Percentiles rank a stretch among this genome's conserved stretches.
phyloP scores from a whole-genome alignment of 1,140 invertebrate species.

The Contarinia nasturtii region DNA sequence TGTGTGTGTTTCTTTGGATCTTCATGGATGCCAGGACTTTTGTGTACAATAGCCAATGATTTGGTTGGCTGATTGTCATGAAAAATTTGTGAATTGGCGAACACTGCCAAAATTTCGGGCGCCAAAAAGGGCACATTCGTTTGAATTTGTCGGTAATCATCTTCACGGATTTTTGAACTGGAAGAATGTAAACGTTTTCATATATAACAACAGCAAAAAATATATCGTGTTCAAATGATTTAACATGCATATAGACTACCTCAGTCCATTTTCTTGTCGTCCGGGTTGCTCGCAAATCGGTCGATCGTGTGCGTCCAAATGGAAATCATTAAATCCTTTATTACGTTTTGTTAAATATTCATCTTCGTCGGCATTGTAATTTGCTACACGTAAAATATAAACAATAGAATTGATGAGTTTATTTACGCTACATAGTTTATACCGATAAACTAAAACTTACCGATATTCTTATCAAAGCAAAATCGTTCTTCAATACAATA shows the following conservation, averaged over 20 bases:
- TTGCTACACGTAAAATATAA: conserved; percentile 10
- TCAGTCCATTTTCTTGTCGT: not conserved
- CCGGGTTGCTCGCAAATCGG: conserved; percentile 19
- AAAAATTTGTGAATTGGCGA: conserved; percentile 23
- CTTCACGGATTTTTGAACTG: conserved; percentile 20
- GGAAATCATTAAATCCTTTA: conserved; percentile 12
- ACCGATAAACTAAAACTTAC: conserved; percentile 10
- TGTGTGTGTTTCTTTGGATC: conserved; percentile 5
- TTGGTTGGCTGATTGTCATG: conserved; percentile 22
- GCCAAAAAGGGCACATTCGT: conserved; percentile 21
- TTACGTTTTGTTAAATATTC: conserved; percentile 17
- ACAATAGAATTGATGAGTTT: not conserved
- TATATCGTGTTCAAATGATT: too few relatives aligned
- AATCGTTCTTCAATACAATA: conserved; percentile 36
- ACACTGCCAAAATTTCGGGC: conserved; percentile 20
- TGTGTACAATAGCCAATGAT: conserved; percentile 14
- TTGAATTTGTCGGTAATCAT: conserved; percentile 21
- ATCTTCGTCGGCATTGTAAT: conserved; percentile 24
- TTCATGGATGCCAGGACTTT: conserved; percentile 9
- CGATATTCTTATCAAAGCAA: conserved; percentile 36
- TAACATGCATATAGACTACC: not conserved
- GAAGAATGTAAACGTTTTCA: too few relatives aligned
- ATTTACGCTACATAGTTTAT: not conserved
- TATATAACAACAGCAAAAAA: too few relatives aligned
- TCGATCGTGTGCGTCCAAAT: conserved; percentile 18